Base-by-base conservation (phyloP, 2,113 vertebrate species). In the Arenaria interpres region DNA sequence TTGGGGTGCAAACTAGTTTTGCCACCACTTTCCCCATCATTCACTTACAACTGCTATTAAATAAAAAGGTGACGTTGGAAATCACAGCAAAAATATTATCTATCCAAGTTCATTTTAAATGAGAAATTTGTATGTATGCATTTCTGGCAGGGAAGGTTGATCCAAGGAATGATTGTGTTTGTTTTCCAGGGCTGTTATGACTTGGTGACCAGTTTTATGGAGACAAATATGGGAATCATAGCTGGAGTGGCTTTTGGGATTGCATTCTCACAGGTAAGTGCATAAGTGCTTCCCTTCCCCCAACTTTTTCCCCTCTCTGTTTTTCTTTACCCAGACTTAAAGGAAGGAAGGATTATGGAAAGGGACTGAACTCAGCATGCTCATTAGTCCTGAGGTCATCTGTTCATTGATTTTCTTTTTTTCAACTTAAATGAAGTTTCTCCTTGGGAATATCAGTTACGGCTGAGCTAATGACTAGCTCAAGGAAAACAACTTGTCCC, bases 211-310 rank as follows among this genome's bases (percentile, higher is more conserved):
- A 98, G 98, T 97, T 99, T 99, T 98, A 99, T 99, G 90, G 99
- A 99, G 97, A 98, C 98, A 79, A 99, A 99, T 98, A 99, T 99
- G 98, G 99, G 99, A 90, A 99, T 99, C 98, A 99, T 99, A 75
- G 99, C 99, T 67, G 99, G 99, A 93, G 99, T 99, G 76, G 99
- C 99, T 14, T 99, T 99, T 93, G 99, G 99, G 92, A 98, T 99
- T 46, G 99, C 99, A 2, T 99, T 99, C 97, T 99, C 99, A 97
- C 99, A 99, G 99, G 99, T 99, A 98, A 86, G 56, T 79, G 51
- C 15, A 22, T 80, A n/a, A 73, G 62, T 2, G 6, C 22, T 54
- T 72, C 69, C 39, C 43, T 87, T 22, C 4, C 6, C 25, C 5
- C 5, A 7, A 13, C 74, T 33, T 12, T 46, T 4, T 20, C 13